Conservation (phyloP, 2,113 vertebrate species). For the Onychostruthus taczanowskii region DNA sequence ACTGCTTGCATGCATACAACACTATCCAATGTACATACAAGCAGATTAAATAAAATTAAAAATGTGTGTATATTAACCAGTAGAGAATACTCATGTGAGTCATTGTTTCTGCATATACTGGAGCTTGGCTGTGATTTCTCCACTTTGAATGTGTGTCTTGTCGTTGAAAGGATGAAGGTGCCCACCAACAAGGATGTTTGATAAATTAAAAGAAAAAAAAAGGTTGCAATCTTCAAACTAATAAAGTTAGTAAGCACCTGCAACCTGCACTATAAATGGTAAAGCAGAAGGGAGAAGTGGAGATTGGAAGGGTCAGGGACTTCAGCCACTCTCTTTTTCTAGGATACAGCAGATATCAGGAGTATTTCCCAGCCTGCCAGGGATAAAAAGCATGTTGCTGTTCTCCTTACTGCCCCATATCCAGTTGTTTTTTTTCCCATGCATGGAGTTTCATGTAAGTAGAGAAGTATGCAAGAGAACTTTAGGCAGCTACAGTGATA, state of each 20-base stretch:
- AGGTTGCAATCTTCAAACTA: neutral
- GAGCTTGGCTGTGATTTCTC: neutral
- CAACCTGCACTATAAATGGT: neutral
- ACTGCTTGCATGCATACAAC: neutral
- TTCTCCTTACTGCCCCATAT: neutral
- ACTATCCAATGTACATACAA: conserved; percentile 1
- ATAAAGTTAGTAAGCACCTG: neutral
- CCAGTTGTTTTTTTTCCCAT: neutral
- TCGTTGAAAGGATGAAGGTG: neutral
- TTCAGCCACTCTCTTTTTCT: neutral
- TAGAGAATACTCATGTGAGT: neutral
- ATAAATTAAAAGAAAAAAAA: neutral
- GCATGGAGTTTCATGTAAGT: neutral
- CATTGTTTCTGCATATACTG: neutral
- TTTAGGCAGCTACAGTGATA: neutral
- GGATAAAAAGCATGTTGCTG: neutral
- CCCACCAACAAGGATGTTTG: neutral
- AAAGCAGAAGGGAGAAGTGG: neutral
- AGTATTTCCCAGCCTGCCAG: neutral
- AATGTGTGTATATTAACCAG: neutral
- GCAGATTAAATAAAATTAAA: conserved; percentile 24
- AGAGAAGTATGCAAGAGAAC: neutral
- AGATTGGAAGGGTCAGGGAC: accelerated
- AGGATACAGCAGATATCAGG: neutral
- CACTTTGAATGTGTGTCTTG: neutral